Conservation (phyloP, 2,888 invertebrate genomes). For the Apamea epomidion region DNA sequence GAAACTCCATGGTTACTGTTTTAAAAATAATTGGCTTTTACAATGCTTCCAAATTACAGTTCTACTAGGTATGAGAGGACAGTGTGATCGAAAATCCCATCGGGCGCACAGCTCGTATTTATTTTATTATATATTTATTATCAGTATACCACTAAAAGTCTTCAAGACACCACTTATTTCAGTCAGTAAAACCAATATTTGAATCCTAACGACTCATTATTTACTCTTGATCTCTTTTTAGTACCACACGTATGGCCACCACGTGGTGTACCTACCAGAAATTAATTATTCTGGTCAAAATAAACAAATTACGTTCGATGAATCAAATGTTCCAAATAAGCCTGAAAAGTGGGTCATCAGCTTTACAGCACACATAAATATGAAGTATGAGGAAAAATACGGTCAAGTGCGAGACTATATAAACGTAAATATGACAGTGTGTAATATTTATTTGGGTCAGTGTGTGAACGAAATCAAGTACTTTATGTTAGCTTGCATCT, state of each 20-base stretch:
- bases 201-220: not conserved
- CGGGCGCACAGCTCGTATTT: too few relatives aligned
- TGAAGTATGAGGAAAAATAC: slow-evolving; percentile 50
- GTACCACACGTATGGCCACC: not conserved
- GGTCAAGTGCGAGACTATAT: slow-evolving; percentile 50
- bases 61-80: too few relatives aligned
- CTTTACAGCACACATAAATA: slow-evolving; percentile 22
- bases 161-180: not conserved
- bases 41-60: too few relatives aligned
- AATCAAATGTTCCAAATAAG: slow-evolving; percentile 33
- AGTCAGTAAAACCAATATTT: not conserved
- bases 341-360: slow-evolving; percentile 46
- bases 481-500: too few relatives aligned
- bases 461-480: slow-evolving; percentile 36
- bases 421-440: slow-evolving; percentile 8
- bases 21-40: too few relatives aligned
- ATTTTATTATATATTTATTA: too few relatives aligned
- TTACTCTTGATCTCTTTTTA: not conserved
- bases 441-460: slow-evolving; percentile 44
- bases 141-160: too few relatives aligned
- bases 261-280: slow-evolving; percentile 17
- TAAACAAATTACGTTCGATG: slow-evolving; percentile 39
- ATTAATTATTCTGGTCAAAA: slow-evolving; percentile 17
- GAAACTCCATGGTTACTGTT: too few relatives aligned
- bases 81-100: too few relatives aligned